Percentiles rank a stretch among this genome's conserved stretches.
These are phyloP conservation scores for Mythimna vitellina DNA, from an alignment of 2,888 invertebrate genomes.

Conservation along the genomic window DNA sequence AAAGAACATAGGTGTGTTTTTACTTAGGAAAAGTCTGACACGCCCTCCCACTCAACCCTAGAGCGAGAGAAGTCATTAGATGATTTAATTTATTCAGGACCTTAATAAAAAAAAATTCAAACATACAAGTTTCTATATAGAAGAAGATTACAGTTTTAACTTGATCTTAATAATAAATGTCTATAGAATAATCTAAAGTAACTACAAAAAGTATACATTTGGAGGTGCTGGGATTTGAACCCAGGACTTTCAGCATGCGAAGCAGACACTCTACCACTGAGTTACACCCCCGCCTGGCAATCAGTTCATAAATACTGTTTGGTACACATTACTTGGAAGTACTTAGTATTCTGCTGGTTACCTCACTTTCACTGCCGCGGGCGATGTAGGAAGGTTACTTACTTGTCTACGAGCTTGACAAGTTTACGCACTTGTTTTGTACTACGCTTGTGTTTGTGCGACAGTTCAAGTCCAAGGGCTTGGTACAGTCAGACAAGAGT, in stretches of 20 bases:
- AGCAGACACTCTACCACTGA: constrained; percentile 92
- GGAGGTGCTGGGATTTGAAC: constrained; percentile 92
- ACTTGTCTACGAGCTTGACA: neutral
- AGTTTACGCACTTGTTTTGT: neutral
- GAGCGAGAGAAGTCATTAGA: too few relatives aligned
- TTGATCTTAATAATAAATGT: neutral
- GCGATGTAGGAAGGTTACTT: constrained; percentile 16
- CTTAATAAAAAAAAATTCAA: too few relatives aligned
- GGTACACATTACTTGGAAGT: constrained; percentile 18
- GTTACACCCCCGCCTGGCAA: constrained; percentile 82
- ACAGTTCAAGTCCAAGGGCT: neutral
- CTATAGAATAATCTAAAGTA: neutral
- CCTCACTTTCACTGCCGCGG: constrained; percentile 48
- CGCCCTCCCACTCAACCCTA: too few relatives aligned
- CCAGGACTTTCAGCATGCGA: constrained; percentile 93
- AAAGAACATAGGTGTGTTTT: too few relatives aligned
- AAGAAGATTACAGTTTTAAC: neutral
- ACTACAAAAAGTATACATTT: constrained; percentile 55
- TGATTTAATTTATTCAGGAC: too few relatives aligned
- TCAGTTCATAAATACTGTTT: neutral
- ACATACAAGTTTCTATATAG: too few relatives aligned
- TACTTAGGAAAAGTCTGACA: too few relatives aligned
- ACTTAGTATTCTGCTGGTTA: constrained; percentile 43
- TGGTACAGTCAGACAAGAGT: neutral
- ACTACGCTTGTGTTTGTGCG: neutral